Evolutionary conservation across 2,888 invertebrate species (phyloP), one percentile per base, ranked within the genome.

Genomic region (Caenorhabditis wallacei): DNA sequence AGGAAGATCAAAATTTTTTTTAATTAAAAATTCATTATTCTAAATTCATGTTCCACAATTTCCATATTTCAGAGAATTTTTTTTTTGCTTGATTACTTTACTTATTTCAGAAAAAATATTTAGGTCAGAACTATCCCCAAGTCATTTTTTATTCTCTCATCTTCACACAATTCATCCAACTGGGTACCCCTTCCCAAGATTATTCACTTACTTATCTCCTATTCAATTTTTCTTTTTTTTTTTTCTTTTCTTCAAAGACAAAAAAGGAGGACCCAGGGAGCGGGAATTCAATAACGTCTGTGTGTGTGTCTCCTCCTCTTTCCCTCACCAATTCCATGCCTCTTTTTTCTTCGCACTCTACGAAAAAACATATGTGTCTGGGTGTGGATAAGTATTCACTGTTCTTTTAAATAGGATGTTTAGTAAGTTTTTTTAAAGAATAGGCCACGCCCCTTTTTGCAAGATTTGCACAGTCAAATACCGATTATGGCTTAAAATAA

Each of bases 251-350:
- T 26, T 46, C 43, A 46, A 46, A 66, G 66, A 70, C 78, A 69
- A 78, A 61, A 61, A 70, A 59, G 5, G 48, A 37, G 37, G 24
- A 35, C 7, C 40, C 40, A 10, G 2, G 20, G 30, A 43, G 35
- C 22, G 54, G 35, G 71, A 56, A 64, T 54, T 61, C 20, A 53
- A 61, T 64, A 71, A 59, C 63, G 78, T 56, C 20, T 54, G 59
- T 40, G 48, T 64, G 30, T 48, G n/a, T 40, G n/a, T 57, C 35
- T 64, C 64, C 46, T 48, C 18, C 13, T 48, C 18, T 48, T 68
- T 24, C 30, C 43, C 30, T 69, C 13, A 56, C 22, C 37, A 26
- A 46, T 64, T 69, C 54, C 54, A 43, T 13, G 59, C 48, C 56
- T 46, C 61, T 51, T 11, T 61, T 13, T 20, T 13, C 18, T 48